These are phyloP conservation scores for Syngnathus acus DNA, from an alignment of 2,797 vertebrate genomes.

Conservation along the genomic window DNA sequence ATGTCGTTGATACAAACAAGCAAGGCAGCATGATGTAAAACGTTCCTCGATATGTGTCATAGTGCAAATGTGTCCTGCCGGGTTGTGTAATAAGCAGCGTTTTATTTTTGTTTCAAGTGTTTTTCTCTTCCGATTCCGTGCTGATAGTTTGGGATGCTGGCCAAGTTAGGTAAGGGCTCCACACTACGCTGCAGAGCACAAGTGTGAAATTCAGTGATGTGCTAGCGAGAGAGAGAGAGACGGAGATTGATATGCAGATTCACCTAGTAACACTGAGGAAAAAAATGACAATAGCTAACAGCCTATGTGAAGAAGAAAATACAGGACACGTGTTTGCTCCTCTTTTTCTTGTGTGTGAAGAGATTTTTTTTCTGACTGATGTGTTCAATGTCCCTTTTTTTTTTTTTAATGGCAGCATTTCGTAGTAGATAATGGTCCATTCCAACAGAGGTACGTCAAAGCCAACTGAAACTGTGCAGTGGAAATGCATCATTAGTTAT, in stretches of 20 bases:
- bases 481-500: neutral
- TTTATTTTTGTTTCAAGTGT: slow-evolving; percentile 10
- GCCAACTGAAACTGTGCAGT: neutral
- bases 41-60: neutral
- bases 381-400: neutral
- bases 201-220: slow-evolving; percentile 4
- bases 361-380: neutral
- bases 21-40: neutral
- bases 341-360: neutral
- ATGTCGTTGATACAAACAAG: neutral
- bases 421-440: neutral
- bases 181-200: neutral
- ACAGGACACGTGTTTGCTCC: neutral
- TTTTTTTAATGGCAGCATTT: neutral
- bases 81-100: neutral
- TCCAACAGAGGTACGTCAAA: neutral
- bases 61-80: neutral
- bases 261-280: slow-evolving; percentile 27
- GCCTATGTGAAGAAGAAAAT: neutral
- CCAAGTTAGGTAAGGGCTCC: slow-evolving; percentile 5
- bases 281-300: neutral
- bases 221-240: slow-evolving; percentile 33
- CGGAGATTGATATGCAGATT: slow-evolving; percentile 51
- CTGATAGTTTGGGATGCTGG: slow-evolving; percentile 6
- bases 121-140: slow-evolving; percentile 1